Percentiles rank a stretch among this genome's conserved stretches.
phyloP scores from a whole-genome alignment of 2,113 vertebrate species.

The Vulpes vulpes region DNA sequence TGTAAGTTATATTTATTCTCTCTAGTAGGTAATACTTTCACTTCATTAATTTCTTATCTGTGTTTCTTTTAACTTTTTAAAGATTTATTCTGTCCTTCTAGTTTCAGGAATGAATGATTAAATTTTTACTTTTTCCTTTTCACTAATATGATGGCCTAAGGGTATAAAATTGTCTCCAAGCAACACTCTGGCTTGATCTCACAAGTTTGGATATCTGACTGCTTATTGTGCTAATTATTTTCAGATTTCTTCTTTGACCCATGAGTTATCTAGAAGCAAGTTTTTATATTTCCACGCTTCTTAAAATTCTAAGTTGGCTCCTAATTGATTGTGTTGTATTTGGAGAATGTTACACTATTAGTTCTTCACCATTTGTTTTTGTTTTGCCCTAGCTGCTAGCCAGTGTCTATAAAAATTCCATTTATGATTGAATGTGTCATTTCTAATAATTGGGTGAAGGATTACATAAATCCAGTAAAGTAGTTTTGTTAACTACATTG shows the following conservation, averaged over 20 bases:
- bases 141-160: background rate
- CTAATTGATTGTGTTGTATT: background rate
- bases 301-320: background rate
- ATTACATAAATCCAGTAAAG: background rate
- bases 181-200: background rate
- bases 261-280: background rate
- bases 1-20: background rate
- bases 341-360: background rate
- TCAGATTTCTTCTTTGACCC: slow-evolving; percentile 8
- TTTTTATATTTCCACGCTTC: background rate
- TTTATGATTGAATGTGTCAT: background rate
- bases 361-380: background rate
- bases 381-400: background rate
- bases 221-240: background rate
- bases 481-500: background rate
- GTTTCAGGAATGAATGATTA: background rate
- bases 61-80: background rate
- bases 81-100: background rate
- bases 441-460: background rate
- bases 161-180: background rate
- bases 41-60: background rate
- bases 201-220: background rate
- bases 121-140: background rate
- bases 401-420: background rate
- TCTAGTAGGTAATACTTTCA: background rate